Evolutionary conservation across 2,797 vertebrate genomes (phyloP), one percentile per base, ranked within the genome.

Genomic region (Melanotaenia parkinsoni): DNA sequence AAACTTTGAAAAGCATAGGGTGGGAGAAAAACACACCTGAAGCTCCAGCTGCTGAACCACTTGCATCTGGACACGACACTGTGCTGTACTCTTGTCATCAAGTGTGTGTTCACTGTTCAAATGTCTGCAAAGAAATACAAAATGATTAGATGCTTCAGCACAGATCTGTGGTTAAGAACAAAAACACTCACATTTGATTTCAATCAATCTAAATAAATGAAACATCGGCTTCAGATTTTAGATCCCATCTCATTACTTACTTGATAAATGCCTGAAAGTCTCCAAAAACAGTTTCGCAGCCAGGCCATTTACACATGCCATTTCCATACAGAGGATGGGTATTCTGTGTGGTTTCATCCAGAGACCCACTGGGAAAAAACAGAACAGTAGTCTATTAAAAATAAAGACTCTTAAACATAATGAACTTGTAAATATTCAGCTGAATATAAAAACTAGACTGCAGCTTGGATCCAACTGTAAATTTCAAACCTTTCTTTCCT

Each of bases 1-100:
- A 50, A 20, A 32, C 1, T 4, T 28, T 26, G 51, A 66, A 65
- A 62, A 0, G 56, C 71, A 57, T 10, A 0, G 6, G 47, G 58
- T 30, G 5, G 24, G 0, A 13, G n/a, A 6, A 37, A 5, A 40
- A 24, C 45, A 2, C 95, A 99, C 98, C 98, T 99, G 98, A 79
- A 99, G 92, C 90, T 99, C 98, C 94, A 99, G 90, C 94, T 99
- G 98, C 94, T 99, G 98, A 87, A 99, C 98, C 88, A 99, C 97
- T 91, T 99, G 98, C 98, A 99, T 99, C 95, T 99, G 98, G 85
- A 99, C 97, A 88, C 97, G 96, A 92, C 98, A 99, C 92, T 99
- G 98, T 47, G 98, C 98, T 72, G 97, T 98, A 86, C 98, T 99
- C 95, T 98, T 97, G 93, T 99, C 98, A 90, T 99, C 98, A 92